Base-by-base conservation (phyloP, 2,797 vertebrate genomes). In the Falco concolor region DNA sequence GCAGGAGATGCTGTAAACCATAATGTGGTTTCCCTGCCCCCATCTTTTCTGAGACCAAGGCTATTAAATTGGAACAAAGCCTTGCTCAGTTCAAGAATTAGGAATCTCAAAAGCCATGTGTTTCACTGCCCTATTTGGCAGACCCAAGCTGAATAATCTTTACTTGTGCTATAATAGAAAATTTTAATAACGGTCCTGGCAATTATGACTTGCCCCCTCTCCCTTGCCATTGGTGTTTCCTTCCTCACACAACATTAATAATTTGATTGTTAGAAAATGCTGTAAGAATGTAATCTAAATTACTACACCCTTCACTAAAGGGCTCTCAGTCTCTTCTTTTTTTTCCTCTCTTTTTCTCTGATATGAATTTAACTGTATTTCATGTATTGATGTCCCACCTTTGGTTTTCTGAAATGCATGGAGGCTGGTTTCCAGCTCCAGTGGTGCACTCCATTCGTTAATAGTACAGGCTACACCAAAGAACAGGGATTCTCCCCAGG, bases 1-100 rank as follows among this genome's bases (percentile, higher is more conserved):
- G 91, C 93, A 96, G 91, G 73, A 96, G 96, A 96, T 96, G 95
- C 97, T 97, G 28, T 94, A 94, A 96, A 94, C 96, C 74, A 45
- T 90, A 86, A 73, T 85, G 92, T 96, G 93, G 59, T 95, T 96
- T 96, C 94, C 79, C 86, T 89, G 21, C 74, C 92, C 93, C 90
- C 86, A 22, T 95, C 91, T 95, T 97, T 73, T 75, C 28, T 82
- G 91, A 95, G 79, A 84, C 63, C 81, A 74, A 70, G 45, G 49
- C 81, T 89, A 32, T 80, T 36, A 36, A 86, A 90, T 60, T 60
- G 82, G 49, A 96, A 96, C 73, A 95, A 95, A 94, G 93, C 82
- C 90, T 79, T 63, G 56, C 84, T 91, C 84, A 68, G 84, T 95
- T 95, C 76, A 89, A 91, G 80, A 96, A 87, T 74, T 90, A 67